phyloP scores from a whole-genome alignment of 2,797 vertebrate genomes.

The Fratercula arctica region DNA sequence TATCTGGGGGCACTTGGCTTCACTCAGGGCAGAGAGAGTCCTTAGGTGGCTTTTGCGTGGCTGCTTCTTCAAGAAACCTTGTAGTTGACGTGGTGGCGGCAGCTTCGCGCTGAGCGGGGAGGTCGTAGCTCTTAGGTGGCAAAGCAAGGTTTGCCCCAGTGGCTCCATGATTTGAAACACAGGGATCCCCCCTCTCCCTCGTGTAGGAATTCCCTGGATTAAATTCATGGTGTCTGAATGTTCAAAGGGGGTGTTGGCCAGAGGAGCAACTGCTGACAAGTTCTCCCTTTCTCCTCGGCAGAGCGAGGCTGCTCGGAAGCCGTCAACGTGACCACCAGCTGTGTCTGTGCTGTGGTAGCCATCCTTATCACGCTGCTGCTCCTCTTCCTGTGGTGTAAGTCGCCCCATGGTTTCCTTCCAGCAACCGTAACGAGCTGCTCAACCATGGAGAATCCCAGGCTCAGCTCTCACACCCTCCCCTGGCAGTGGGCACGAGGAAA shows the following conservation, averaged over 20 bases:
- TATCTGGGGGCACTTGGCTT: neutral
- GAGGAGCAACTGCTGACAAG: neutral
- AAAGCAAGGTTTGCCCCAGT: neutral
- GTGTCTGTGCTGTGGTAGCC: fast-evolving
- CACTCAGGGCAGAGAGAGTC: neutral
- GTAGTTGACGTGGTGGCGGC: fast-evolving
- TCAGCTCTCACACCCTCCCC: neutral
- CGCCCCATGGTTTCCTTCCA: neutral
- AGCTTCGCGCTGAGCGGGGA: fast-evolving
- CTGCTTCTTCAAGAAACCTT: neutral
- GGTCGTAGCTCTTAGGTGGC: neutral
- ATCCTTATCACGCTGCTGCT: fast-evolving
- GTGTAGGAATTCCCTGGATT: neutral
- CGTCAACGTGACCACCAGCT: fast-evolving
- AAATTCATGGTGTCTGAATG: fast-evolving
- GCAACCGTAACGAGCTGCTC: neutral
- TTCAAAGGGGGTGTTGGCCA: neutral
- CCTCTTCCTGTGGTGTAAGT: neutral
- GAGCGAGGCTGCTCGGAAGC: neutral
- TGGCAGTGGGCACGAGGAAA: neutral
- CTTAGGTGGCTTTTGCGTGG: neutral
- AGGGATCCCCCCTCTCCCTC: neutral
- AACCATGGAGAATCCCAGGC: neutral
- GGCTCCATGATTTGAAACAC: neutral
- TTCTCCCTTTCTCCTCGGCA: neutral